Percentiles rank a stretch among this genome's conserved stretches.
Conservation (phyloP, 2,888 invertebrate genomes). For the Rotaria macrura region DNA sequence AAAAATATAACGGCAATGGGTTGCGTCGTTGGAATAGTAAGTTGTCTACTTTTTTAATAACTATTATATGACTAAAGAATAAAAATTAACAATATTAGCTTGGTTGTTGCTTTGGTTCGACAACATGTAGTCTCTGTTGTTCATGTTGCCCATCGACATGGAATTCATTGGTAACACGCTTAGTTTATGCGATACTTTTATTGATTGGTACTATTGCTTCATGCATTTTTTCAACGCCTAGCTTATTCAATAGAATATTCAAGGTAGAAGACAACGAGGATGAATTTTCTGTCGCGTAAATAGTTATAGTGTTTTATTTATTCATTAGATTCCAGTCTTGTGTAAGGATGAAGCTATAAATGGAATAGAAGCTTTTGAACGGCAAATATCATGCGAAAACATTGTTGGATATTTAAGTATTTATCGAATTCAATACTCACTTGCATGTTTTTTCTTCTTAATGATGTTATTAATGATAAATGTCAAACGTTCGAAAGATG, state of each 20-base stretch:
- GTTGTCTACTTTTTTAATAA: background rate
- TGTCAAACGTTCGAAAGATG: conserved; percentile 80
- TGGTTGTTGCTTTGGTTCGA: conserved; percentile 74
- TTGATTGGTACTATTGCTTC: conserved; percentile 72
- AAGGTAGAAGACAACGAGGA: background rate
- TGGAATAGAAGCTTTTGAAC: background rate
- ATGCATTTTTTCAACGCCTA: conserved; percentile 78
- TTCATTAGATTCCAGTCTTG: background rate
- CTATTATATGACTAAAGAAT: background rate
- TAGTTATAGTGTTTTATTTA: background rate
- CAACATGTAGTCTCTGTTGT: conserved; percentile 90
- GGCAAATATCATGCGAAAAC: conserved; percentile 59
- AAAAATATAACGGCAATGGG: background rate
- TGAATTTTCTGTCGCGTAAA: too few species aligned
- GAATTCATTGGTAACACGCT: conserved; percentile 85
- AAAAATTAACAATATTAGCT: background rate
- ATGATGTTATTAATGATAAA: conserved; percentile 57
- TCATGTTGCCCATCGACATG: conserved; percentile 90
- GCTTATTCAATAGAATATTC: conserved; percentile 57
- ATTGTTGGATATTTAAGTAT: conserved; percentile 89
- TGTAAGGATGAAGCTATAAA: background rate
- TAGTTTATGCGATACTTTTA: conserved; percentile 91
- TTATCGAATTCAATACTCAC: conserved; percentile 84
- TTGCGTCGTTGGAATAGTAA: background rate
- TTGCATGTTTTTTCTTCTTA: conserved; percentile 79